Conservation (phyloP, 2,888 invertebrate species). For the Frankliniella fusca region DNA sequence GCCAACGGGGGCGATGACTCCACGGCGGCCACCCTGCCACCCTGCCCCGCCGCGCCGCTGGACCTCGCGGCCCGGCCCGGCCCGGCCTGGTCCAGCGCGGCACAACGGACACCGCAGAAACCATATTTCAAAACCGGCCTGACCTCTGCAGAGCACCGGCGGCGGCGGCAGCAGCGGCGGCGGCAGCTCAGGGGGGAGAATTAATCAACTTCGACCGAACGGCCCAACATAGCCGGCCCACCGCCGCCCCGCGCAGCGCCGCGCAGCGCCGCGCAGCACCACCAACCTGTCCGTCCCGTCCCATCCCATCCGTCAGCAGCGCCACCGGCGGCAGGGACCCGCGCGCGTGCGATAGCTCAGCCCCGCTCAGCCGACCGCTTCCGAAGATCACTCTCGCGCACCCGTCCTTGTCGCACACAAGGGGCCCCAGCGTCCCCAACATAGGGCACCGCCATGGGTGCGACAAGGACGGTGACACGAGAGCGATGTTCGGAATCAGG, state of each 20-base stretch:
- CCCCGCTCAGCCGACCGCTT: too few species aligned
- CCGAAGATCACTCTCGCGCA: too few species aligned
- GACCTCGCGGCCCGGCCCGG: not conserved
- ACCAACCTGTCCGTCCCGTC: too few species aligned
- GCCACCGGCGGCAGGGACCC: not conserved
- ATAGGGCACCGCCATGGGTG: too few species aligned
- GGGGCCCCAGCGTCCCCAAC: too few species aligned
- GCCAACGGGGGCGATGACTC: not conserved
- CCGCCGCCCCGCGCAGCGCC: not conserved
- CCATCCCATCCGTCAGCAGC: not conserved
- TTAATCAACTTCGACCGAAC: slow-evolving; percentile 4
- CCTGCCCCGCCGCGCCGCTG: not conserved
- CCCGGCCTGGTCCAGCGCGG: too few species aligned
- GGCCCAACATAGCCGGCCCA: not conserved
- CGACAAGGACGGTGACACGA: too few species aligned
- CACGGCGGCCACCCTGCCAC: not conserved
- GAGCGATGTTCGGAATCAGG: too few species aligned
- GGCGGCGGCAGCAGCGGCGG: not conserved
- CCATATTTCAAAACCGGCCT: slow-evolving; percentile 10
- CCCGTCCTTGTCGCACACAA: too few species aligned
- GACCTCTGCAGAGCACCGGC: not conserved
- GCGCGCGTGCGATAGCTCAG: too few species aligned
- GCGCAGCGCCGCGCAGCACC: not conserved
- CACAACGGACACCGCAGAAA: not conserved
- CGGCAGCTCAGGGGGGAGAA: slow-evolving; percentile 3